A percentile compares a stretch with the other conserved stretches of the same genome.
Conservation (phyloP, 2,888 invertebrate species). For the Nomada hirtipes region DNA sequence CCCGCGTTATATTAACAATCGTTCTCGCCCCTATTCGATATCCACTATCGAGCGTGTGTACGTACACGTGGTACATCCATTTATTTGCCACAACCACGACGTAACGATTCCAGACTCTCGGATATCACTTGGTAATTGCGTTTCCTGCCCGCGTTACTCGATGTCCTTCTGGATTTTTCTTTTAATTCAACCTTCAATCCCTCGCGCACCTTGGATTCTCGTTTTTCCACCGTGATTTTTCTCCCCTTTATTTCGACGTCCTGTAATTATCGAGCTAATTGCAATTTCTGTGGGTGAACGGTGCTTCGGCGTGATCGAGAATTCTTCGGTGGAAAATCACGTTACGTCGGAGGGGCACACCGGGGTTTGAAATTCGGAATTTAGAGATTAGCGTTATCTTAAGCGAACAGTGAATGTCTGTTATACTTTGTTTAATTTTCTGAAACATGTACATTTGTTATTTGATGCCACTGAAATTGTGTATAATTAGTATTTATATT, state of each 20-base stretch:
- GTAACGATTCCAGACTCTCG: conserved; percentile 25
- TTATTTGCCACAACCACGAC: conserved; percentile 44
- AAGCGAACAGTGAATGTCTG: no score
- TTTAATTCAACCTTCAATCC: not conserved
- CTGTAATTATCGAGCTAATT: conserved; percentile 56
- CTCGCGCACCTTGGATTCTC: not conserved
- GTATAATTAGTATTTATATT: no score
- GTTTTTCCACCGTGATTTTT: not conserved
- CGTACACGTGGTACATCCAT: conserved; percentile 44
- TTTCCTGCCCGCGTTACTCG: conserved; percentile 15
- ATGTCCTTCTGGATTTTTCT: conserved; percentile 35
- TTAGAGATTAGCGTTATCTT: no score
- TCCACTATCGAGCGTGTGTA: conserved; percentile 8
- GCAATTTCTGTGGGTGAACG: conserved; percentile 30
- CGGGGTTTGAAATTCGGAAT: not conserved
- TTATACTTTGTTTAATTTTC: not conserved
- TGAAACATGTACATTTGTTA: not conserved
- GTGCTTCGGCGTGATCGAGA: not conserved
- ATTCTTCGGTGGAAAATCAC: not conserved
- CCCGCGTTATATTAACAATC: conserved; percentile 44
- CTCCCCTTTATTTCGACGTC: conserved; percentile 35
- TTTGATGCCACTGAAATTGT: no score
- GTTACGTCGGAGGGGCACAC: not conserved
- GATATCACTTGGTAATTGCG: conserved; percentile 54
- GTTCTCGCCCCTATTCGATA: conserved; percentile 31